These are phyloP conservation scores for Eretmochelys imbricata DNA, from an alignment of 2,113 vertebrate genomes.

Conservation along the genomic window DNA sequence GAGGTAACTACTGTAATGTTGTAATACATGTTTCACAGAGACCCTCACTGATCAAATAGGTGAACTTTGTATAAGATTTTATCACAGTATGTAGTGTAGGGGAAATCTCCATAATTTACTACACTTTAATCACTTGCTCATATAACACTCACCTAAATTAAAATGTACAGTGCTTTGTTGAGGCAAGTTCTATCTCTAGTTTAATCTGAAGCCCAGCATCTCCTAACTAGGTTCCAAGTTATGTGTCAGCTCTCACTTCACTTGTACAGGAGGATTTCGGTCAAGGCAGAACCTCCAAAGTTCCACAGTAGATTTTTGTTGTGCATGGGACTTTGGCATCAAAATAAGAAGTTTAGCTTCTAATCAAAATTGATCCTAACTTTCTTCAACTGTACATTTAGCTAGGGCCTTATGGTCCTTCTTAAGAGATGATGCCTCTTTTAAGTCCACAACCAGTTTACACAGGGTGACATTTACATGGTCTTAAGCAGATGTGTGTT, in stretches of 20 bases:
- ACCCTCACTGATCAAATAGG: background rate
- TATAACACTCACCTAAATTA: background rate
- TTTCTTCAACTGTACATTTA: background rate
- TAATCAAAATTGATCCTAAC: background rate
- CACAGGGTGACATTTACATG: conserved; percentile 3
- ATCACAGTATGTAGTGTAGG: background rate
- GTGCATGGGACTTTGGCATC: background rate
- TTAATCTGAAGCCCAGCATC: background rate
- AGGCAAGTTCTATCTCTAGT: background rate
- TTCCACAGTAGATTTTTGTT: background rate
- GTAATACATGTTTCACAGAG: background rate
- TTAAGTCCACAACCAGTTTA: conserved; percentile 21
- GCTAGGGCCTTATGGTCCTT: background rate
- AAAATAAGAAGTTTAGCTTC: background rate
- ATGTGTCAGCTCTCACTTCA: background rate
- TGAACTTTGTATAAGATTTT: background rate
- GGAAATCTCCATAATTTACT: background rate
- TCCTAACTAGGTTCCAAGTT: background rate
- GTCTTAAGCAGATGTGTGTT: conserved; percentile 8
- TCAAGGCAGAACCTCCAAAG: background rate
- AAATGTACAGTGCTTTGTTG: background rate
- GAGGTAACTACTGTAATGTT: background rate
- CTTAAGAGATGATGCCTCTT: background rate
- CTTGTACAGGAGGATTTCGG: background rate
- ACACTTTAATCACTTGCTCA: background rate